phyloP scores from a whole-genome alignment of 2,888 invertebrate genomes.

The Cylloceria caligata region DNA sequence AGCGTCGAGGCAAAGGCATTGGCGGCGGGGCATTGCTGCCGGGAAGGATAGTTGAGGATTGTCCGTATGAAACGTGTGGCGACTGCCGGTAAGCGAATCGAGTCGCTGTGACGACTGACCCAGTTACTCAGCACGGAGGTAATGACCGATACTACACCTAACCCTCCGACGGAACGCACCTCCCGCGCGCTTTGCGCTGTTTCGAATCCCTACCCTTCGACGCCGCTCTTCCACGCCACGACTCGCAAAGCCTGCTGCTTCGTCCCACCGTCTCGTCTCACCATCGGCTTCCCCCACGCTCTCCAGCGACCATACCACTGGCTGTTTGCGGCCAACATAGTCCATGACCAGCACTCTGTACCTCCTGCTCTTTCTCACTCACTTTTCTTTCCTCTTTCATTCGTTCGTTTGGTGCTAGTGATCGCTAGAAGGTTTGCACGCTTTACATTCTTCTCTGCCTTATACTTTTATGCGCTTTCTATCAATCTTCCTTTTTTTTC shows the following conservation, averaged over 20 bases:
- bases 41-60: slow-evolving; percentile 52
- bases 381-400: slow-evolving; percentile 19
- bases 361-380: slow-evolving; percentile 46
- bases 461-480: neutral
- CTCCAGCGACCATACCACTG: slow-evolving; percentile 12
- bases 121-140: slow-evolving; percentile 84
- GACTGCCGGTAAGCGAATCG: slow-evolving; percentile 78
- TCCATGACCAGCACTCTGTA: slow-evolving; percentile 65
- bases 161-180: slow-evolving; percentile 77
- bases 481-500: neutral
- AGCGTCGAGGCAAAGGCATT: slow-evolving; percentile 29
- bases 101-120: slow-evolving; percentile 84
- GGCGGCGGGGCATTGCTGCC: slow-evolving; percentile 39
- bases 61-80: slow-evolving; percentile 63
- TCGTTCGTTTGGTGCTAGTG: slow-evolving; percentile 9
- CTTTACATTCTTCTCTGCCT: slow-evolving; percentile 1
- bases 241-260: slow-evolving; percentile 19
- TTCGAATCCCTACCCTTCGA: slow-evolving; percentile 56
- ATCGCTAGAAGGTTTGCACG: slow-evolving; percentile 16
- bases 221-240: neutral
- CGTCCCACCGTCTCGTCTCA: slow-evolving; percentile 39
- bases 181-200: slow-evolving; percentile 65
- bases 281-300: slow-evolving; percentile 39
- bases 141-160: slow-evolving; percentile 85
- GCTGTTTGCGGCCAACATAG: slow-evolving; percentile 46